These are phyloP conservation scores for Rhabdomys pumilio DNA, from an alignment of 2,797 vertebrate genomes.

Conservation along the genomic window DNA sequence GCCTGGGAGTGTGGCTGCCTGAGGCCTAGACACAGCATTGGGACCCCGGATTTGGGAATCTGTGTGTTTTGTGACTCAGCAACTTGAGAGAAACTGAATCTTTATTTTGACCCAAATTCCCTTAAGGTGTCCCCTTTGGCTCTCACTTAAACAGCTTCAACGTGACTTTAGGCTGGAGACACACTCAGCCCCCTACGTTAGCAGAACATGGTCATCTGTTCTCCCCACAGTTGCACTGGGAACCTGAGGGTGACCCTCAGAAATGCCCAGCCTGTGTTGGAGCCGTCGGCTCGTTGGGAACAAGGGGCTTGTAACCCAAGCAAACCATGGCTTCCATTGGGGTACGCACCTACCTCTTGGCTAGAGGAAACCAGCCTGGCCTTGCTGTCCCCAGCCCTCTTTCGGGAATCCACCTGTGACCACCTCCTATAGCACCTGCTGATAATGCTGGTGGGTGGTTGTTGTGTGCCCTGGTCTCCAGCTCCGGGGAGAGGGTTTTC, in stretches of 20 bases:
- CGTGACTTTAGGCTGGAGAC: not conserved
- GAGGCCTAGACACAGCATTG: not conserved
- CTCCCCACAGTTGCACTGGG: not conserved
- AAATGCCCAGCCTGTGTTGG: not conserved
- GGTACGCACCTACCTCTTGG: not conserved
- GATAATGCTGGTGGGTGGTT: not conserved
- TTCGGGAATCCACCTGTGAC: too few relatives aligned
- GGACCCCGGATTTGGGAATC: not conserved
- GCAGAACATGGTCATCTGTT: not conserved
- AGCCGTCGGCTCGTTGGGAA: not conserved
- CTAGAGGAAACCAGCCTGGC: not conserved
- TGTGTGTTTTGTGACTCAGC: not conserved
- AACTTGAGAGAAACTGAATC: not conserved
- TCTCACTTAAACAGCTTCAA: not conserved
- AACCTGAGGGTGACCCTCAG: not conserved
- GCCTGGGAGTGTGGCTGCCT: not conserved
- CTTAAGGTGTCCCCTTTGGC: not conserved
- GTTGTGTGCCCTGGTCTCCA: not conserved
- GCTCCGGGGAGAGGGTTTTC: not conserved
- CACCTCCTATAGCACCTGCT: not conserved
- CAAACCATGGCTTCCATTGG: not conserved
- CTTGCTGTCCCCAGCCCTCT: not conserved
- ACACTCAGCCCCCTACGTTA: not conserved
- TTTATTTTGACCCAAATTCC: not conserved
- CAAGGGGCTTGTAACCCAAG: not conserved